A percentile compares a stretch with the other conserved stretches of the same genome.
Conservation (phyloP, 2,888 invertebrate species). For the Leucophenga maculata region DNA sequence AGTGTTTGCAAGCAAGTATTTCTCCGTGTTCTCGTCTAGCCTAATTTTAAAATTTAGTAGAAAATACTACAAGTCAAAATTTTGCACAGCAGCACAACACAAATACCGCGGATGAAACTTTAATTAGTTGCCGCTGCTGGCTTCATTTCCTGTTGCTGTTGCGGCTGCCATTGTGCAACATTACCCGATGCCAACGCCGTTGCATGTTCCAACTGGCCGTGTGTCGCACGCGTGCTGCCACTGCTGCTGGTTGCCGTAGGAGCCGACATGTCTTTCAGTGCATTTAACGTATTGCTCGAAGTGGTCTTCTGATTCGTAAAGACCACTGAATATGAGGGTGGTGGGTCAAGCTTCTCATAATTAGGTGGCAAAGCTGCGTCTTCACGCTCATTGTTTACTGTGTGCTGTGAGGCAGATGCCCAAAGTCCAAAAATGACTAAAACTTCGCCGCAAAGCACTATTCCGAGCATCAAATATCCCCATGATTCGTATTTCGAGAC, state of each 20-base stretch:
- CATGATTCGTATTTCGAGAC: constrained; percentile 82
- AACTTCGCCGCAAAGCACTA: constrained; percentile 80
- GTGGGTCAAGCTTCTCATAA: constrained; percentile 78
- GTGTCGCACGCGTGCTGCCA: constrained; percentile 28
- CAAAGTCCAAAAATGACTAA: constrained; percentile 81
- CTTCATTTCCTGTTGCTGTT: constrained; percentile 27
- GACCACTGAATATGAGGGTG: constrained; percentile 79
- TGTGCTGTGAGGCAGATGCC: constrained; percentile 72
- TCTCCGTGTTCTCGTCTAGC: not conserved
- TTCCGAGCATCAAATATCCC: constrained; percentile 82
- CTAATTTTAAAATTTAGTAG: not conserved
- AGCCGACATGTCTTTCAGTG: constrained; percentile 48
- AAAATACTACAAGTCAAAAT: not conserved
- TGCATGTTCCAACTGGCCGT: not conserved
- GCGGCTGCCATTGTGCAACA: constrained; percentile 21
- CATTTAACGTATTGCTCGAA: constrained; percentile 58
- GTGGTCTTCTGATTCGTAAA: constrained; percentile 75
- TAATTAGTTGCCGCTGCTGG: constrained; percentile 23
- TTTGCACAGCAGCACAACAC: too few species aligned
- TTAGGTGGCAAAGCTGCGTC: constrained; percentile 73
- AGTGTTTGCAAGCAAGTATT: not conserved
- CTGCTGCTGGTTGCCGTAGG: constrained; percentile 40
- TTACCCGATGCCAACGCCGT: not conserved
- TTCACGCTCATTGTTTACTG: constrained; percentile 69
- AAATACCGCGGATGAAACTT: too few species aligned